These are phyloP conservation scores for Pardosa pseudoannulata DNA, from an alignment of 2,888 invertebrate species.

Conservation along the genomic window DNA sequence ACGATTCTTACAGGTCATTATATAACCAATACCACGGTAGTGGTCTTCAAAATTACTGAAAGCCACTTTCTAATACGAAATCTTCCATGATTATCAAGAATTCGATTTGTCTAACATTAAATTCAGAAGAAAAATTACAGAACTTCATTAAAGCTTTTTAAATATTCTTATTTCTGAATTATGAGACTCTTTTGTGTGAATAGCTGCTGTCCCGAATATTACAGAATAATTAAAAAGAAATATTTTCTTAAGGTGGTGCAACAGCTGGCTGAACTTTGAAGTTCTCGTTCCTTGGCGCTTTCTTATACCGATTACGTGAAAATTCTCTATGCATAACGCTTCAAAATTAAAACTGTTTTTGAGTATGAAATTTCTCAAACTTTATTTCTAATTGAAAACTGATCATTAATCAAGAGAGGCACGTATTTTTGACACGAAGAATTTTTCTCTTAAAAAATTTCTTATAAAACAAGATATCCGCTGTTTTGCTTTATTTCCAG, in stretches of 20 bases:
- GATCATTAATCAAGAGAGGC: constrained; percentile 1
- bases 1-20: too few species aligned
- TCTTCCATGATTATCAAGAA: too few species aligned
- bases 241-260: neutral
- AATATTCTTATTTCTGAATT: neutral
- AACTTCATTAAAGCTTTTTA: neutral
- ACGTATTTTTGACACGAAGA: neutral
- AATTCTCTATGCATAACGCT: neutral
- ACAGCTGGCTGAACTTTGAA: neutral
- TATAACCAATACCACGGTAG: too few species aligned
- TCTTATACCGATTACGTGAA: neutral
- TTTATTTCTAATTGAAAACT: neutral
- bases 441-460: too few species aligned
- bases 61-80: too few species aligned
- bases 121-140: too few species aligned
- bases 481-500: too few species aligned
- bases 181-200: neutral
- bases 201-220: neutral
- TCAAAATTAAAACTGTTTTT: neutral
- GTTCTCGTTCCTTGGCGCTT: neutral
- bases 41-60: too few species aligned
- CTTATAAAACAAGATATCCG: too few species aligned
- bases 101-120: too few species aligned
- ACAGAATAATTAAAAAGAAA: neutral
- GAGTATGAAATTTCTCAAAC: neutral